phyloP scores from a whole-genome alignment of 2,113 vertebrate genomes.

The Gallinago paraguaiae region DNA sequence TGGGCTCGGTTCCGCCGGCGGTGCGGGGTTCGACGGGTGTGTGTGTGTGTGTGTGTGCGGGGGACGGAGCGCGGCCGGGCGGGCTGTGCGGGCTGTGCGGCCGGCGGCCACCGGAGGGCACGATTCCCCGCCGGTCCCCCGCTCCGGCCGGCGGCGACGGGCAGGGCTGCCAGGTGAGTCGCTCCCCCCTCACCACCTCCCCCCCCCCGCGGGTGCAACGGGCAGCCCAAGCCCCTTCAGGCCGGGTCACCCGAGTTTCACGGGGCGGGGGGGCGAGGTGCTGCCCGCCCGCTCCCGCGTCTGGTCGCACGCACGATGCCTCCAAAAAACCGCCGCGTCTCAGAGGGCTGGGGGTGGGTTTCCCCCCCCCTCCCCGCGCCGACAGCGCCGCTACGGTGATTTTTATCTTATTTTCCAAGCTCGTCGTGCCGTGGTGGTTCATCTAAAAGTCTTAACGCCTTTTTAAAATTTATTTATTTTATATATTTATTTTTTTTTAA shows the following conservation, averaged over 20 bases:
- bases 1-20: not conserved
- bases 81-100: conserved; percentile 51
- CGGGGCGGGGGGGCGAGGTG: not conserved
- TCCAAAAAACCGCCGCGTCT: not conserved
- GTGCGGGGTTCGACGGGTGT: not conserved
- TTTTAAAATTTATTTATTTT: too few species aligned
- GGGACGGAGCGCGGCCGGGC: not conserved
- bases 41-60: not conserved
- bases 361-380: not conserved
- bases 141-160: not conserved
- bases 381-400: not conserved
- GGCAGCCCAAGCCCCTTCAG: not conserved
- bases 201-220: not conserved
- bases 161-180: not conserved
- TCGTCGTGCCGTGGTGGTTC: not conserved
- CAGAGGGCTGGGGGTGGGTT: not conserved
- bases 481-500: not conserved
- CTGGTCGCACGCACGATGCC: not conserved
- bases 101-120: conserved; percentile 83
- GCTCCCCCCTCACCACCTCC: not conserved
- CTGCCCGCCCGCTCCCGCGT: not conserved
- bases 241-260: not conserved
- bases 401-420: not conserved
- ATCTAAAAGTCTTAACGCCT: not conserved
- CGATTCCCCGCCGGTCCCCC: conserved; percentile 74